phyloP scores from a whole-genome alignment of 2,113 vertebrate genomes.

The Urocynchramus pylzowi region DNA sequence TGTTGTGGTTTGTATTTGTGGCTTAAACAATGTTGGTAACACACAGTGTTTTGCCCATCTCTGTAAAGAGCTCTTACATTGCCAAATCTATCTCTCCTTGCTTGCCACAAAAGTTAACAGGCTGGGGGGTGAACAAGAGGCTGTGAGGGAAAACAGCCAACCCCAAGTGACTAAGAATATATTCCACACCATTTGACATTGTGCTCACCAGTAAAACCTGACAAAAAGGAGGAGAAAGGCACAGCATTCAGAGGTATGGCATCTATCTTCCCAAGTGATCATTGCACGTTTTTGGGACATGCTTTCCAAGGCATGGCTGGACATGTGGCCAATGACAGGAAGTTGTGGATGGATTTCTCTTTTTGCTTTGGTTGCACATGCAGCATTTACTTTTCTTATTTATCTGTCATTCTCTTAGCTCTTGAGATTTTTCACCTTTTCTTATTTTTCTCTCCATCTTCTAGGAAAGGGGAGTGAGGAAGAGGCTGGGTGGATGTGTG shows the following conservation, averaged over 20 bases:
- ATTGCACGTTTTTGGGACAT: neutral
- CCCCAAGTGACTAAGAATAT: neutral
- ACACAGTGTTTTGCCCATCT: neutral
- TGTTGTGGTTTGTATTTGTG: neutral
- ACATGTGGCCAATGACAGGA: accelerated
- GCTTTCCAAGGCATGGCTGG: neutral
- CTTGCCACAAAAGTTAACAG: neutral
- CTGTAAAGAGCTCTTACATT: accelerated
- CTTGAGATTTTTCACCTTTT: neutral
- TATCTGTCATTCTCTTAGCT: neutral
- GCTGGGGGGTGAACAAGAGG: neutral
- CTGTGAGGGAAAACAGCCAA: neutral
- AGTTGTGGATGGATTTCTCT: neutral
- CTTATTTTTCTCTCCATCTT: neutral
- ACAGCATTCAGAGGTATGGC: accelerated
- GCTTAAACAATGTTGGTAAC: neutral
- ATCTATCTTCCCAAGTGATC: neutral
- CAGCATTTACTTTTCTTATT: neutral
- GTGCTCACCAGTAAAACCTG: neutral
- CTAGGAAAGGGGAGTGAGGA: neutral
- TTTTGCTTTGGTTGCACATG: neutral
- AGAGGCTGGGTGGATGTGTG: neutral
- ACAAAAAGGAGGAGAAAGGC: neutral
- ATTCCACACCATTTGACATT: too few species aligned
- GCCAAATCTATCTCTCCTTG: accelerated